These are phyloP conservation scores for Labeo rohita DNA, from an alignment of 2,113 vertebrate genomes.

Conservation along the genomic window DNA sequence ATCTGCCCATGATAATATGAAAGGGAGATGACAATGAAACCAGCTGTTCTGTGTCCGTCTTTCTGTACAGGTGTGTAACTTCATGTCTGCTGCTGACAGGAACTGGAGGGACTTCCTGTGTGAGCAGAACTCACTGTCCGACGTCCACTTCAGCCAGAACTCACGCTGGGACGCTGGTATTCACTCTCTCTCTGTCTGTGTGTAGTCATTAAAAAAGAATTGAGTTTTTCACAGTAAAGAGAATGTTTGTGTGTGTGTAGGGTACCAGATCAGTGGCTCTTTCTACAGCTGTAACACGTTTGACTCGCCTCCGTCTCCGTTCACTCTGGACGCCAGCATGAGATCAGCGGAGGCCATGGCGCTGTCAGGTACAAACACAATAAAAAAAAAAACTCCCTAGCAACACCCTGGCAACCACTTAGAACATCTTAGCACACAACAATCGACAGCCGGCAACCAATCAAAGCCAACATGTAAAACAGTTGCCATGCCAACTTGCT, in stretches of 20 bases:
- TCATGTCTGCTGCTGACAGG: conserved; percentile 77
- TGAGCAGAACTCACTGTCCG: conserved; percentile 83
- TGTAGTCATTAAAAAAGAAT: neutral
- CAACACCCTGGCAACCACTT: neutral
- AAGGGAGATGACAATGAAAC: neutral
- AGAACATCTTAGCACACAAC: neutral
- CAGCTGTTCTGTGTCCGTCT: neutral
- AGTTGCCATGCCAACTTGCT: too few relatives aligned
- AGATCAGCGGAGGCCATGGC: conserved; percentile 84
- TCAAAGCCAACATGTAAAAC: neutral
- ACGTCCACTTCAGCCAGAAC: conserved; percentile 78
- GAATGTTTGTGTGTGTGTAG: conserved; percentile 65
- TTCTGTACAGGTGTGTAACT: conserved; percentile 46
- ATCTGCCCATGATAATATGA: neutral
- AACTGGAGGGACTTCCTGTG: conserved; percentile 89
- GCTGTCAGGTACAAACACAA: conserved; percentile 80
- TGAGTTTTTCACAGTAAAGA: neutral
- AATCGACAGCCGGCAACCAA: neutral
- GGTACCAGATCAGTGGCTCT: conserved; percentile 92
- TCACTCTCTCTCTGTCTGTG: neutral
- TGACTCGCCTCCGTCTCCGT: conserved; percentile 86
- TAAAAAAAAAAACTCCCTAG: neutral
- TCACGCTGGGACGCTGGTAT: conserved; percentile 39
- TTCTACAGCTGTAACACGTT: conserved; percentile 91
- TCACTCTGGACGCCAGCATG: conserved; percentile 85